Conservation (phyloP, 2,797 vertebrate genomes). For the Anguilla pacifica region DNA sequence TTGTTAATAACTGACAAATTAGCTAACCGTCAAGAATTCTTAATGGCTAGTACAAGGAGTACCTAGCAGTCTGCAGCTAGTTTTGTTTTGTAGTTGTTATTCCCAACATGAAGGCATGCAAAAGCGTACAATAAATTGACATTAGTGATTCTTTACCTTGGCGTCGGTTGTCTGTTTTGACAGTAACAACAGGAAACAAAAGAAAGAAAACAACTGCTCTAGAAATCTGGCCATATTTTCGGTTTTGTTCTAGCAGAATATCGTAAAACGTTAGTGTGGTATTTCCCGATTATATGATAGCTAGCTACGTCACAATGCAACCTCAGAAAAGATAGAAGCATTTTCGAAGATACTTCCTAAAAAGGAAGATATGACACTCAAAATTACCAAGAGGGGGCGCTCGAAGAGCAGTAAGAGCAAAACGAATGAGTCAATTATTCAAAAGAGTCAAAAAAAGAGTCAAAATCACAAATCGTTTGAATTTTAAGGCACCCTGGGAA, state of each 20-base stretch:
- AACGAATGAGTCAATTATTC: not conserved
- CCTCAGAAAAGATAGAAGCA: not conserved
- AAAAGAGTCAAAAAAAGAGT: too few relatives aligned
- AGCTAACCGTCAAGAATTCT: not conserved
- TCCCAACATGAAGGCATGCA: not conserved
- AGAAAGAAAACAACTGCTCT: slow-evolving; percentile 43
- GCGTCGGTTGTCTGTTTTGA: slow-evolving; percentile 59
- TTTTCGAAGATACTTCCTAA: not conserved
- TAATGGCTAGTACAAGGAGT: not conserved
- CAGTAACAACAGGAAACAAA: slow-evolving; percentile 59
- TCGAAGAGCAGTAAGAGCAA: not conserved
- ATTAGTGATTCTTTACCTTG: slow-evolving; percentile 61
- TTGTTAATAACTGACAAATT: not conserved
- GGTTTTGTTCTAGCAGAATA: not conserved
- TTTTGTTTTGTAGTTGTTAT: slow-evolving; percentile 13
- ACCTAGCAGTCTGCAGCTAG: slow-evolving; percentile 39
- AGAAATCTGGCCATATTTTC: slow-evolving; percentile 28
- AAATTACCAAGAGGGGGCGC: not conserved
- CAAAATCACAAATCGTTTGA: too few relatives aligned
- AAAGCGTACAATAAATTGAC: not conserved
- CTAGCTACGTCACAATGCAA: not conserved
- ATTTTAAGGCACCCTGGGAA: too few relatives aligned
- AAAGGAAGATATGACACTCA: not conserved
- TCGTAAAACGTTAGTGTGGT: not conserved
- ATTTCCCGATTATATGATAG: not conserved